Conservation (phyloP, 2,113 vertebrate species). For the Ictalurus punctatus region DNA sequence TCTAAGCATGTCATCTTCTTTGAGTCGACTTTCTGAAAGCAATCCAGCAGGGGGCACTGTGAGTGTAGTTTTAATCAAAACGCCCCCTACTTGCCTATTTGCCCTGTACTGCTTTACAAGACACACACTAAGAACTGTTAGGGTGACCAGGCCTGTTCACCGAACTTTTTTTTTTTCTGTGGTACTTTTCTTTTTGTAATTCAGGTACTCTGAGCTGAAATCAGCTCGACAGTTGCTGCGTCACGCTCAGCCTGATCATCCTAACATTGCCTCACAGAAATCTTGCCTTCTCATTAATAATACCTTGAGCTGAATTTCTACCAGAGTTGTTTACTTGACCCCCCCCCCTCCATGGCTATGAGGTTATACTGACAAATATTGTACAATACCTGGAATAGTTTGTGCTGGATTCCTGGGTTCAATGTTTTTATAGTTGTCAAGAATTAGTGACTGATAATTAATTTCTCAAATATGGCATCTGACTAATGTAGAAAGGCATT, state of each 20-base stretch:
- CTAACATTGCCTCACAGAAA: not conserved
- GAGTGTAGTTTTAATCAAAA: constrained; percentile 26
- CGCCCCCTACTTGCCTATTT: not conserved
- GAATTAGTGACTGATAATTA: not conserved
- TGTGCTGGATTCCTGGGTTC: not conserved
- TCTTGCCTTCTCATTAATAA: constrained; percentile 7
- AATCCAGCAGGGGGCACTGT: constrained; percentile 47
- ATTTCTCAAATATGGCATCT: not conserved
- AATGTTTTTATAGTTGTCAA: not conserved
- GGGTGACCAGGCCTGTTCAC: not conserved
- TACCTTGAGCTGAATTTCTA: not conserved
- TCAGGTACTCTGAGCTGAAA: not conserved
- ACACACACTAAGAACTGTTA: not conserved
- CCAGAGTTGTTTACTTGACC: not conserved
- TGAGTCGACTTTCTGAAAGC: not conserved
- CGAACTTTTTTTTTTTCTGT: not conserved
- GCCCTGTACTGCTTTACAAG: not conserved
- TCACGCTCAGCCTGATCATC: constrained; percentile 9
- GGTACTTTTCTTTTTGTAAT: not conserved
- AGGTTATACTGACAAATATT: not conserved
- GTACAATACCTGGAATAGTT: no score
- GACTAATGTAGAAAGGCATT: not conserved
- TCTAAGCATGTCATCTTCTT: not conserved
- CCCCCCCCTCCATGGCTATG: not conserved
- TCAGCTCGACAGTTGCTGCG: constrained; percentile 4